A percentile compares a stretch with the other conserved stretches of the same genome.
phyloP scores from a whole-genome alignment of 1,140 invertebrate species.

The Penaeus indicus region DNA sequence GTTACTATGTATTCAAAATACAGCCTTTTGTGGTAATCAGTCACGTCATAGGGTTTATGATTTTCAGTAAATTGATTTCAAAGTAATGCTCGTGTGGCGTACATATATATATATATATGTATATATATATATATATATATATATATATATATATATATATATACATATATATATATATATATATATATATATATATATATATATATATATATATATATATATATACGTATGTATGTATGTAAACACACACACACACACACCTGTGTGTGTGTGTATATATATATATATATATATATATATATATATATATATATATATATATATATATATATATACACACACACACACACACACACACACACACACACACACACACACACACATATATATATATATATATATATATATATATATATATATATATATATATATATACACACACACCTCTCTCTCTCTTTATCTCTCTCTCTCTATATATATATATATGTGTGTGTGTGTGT shows the following conservation, averaged over 20 bases:
- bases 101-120: not conserved
- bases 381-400: no score
- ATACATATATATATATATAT: not conserved
- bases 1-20: no score
- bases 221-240: not conserved
- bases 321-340: not conserved
- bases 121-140: not conserved
- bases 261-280: not conserved
- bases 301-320: not conserved
- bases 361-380: no score
- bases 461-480: not conserved
- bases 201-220: constrained; percentile 8
- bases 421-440: no score
- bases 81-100: no score
- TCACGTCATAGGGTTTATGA: no score
- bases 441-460: not conserved
- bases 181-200: not conserved
- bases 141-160: not conserved
- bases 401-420: no score
- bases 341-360: no score
- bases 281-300: constrained; percentile 5
- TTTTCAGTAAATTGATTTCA: no score
- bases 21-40: no score
- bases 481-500: not conserved
- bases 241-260: constrained; percentile 16